Evolutionary conservation across 2,797 vertebrate genomes (phyloP).

Genomic region (Anas capensis): DNA sequence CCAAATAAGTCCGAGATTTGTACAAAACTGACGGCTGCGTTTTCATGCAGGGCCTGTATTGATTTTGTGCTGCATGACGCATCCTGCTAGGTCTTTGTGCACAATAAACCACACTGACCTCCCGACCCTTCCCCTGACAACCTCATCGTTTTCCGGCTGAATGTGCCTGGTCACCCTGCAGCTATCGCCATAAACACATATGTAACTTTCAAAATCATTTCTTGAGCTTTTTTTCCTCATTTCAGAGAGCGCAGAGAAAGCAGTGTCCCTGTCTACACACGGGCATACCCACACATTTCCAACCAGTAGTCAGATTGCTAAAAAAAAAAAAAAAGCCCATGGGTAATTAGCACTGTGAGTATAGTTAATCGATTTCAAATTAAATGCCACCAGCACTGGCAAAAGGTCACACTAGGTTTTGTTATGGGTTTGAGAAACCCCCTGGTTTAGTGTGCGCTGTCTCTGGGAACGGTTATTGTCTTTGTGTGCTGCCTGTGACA

Average conservation of each 20-base stretch:
- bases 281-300: background rate
- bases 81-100: background rate
- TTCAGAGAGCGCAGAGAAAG: background rate
- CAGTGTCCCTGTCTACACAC: background rate
- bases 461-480: background rate
- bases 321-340: background rate
- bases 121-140: background rate
- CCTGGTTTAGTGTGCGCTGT: background rate
- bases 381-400: conserved; percentile 23
- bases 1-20: background rate
- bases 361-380: conserved; percentile 56
- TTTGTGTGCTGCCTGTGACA: background rate
- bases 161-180: background rate
- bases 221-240: background rate
- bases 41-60: background rate
- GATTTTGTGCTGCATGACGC: conserved; percentile 9
- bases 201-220: background rate
- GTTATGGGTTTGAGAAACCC: background rate
- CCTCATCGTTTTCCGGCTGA: background rate
- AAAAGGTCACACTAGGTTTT: conserved; percentile 23
- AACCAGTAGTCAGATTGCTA: background rate
- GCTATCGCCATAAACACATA: background rate
- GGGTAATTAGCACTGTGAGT: conserved; percentile 41
- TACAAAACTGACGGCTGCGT: background rate
- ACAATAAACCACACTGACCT: background rate